phyloP scores from a whole-genome alignment of 2,113 vertebrate genomes.

The Hucho hucho region DNA sequence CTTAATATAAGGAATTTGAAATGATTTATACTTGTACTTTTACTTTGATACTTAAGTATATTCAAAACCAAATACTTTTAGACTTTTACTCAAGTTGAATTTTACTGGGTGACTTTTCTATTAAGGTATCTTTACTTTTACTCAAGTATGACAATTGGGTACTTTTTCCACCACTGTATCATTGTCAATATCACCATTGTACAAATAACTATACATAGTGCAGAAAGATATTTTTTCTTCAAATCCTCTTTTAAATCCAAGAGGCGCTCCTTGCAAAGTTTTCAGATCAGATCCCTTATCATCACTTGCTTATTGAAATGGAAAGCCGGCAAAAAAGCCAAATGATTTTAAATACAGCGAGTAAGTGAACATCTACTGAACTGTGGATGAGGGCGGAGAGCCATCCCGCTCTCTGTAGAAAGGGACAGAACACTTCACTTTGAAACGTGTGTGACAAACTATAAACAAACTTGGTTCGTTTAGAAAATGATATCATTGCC shows the following conservation, averaged over 20 bases:
- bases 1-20: too few relatives aligned
- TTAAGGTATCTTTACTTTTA: too few relatives aligned
- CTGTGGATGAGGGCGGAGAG: constrained; percentile 1
- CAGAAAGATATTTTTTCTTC: constrained; percentile 42
- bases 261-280: constrained; percentile 54
- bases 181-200: constrained; percentile 38
- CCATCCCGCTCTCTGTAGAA: neutral
- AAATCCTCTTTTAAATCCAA: constrained; percentile 58
- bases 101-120: too few relatives aligned
- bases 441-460: too few relatives aligned
- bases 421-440: constrained; percentile 1
- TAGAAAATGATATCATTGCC: too few relatives aligned
- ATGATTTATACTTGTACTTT: too few relatives aligned
- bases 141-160: too few relatives aligned
- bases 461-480: too few relatives aligned
- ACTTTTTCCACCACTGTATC: too few relatives aligned
- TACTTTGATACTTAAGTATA: too few relatives aligned
- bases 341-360: constrained; percentile 40
- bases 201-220: neutral
- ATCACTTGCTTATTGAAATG: constrained; percentile 59
- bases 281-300: constrained; percentile 57
- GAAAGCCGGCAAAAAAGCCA: constrained; percentile 44
- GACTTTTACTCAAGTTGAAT: too few relatives aligned
- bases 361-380: neutral
- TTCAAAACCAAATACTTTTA: too few relatives aligned